Conservation (phyloP, 2,888 invertebrate genomes). For the Folsomia manolachei region DNA sequence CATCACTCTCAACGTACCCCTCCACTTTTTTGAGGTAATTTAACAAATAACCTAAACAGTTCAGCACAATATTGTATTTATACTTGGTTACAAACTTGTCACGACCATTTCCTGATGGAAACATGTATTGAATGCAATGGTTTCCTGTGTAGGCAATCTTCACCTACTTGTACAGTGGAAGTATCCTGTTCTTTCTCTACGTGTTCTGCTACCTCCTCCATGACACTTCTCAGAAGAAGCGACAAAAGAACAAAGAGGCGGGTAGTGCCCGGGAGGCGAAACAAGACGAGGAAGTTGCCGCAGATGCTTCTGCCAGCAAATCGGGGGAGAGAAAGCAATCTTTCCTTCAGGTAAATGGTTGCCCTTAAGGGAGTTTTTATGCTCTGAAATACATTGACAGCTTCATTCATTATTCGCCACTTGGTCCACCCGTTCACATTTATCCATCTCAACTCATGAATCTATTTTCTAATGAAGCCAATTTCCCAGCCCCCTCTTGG, state of each 20-base stretch:
- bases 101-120: too few relatives aligned
- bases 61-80: too few relatives aligned
- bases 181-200: conserved; percentile 87
- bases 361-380: background rate
- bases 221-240: conserved; percentile 60
- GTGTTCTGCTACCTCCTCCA: conserved; percentile 91
- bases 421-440: background rate
- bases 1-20: conserved; percentile 84
- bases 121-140: too few relatives aligned
- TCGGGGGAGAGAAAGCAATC: conserved; percentile 51
- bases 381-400: background rate
- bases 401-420: background rate
- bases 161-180: conserved; percentile 88
- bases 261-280: conserved; percentile 47
- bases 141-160: conserved; percentile 70
- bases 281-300: conserved; percentile 50
- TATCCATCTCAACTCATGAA: too few relatives aligned
- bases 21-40: conserved; percentile 80
- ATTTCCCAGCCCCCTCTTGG: background rate
- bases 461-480: background rate
- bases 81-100: too few relatives aligned
- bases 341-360: conserved; percentile 48
- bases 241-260: conserved; percentile 46
- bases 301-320: conserved; percentile 49
- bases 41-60: too few relatives aligned